Percentiles rank a stretch among this genome's conserved stretches.
These are phyloP conservation scores for Penelope pileata DNA, from an alignment of 2,113 vertebrate genomes.

Conservation along the genomic window DNA sequence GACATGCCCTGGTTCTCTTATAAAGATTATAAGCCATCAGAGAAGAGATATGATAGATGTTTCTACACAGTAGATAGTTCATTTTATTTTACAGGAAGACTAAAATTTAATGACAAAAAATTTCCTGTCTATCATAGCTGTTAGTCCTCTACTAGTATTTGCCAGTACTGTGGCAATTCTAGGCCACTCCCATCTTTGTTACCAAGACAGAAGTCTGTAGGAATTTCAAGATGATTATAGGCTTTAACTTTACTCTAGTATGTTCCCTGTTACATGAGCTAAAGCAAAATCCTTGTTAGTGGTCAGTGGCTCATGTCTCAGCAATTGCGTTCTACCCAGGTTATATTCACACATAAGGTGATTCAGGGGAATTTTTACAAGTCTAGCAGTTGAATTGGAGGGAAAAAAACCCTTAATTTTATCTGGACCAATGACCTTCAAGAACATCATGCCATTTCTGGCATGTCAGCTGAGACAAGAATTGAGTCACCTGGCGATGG, in stretches of 20 bases:
- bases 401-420: not conserved
- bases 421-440: not conserved
- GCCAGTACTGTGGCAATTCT: not conserved
- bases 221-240: not conserved
- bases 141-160: not conserved
- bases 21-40: not conserved
- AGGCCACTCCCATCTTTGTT: not conserved
- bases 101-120: not conserved
- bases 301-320: not conserved
- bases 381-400: not conserved
- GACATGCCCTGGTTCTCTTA: not conserved
- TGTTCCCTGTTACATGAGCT: not conserved
- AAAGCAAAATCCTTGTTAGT: not conserved
- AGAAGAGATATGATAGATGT: not conserved
- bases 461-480: not conserved
- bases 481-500: not conserved
- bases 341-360: not conserved
- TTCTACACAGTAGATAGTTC: not conserved
- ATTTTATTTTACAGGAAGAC: conserved; percentile 5
- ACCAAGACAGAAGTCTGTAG: not conserved
- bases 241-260: not conserved
- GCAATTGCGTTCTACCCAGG: not conserved
- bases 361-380: not conserved
- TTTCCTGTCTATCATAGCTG: not conserved
- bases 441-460: not conserved